phyloP scores from a whole-genome alignment of 2,888 invertebrate genomes.

The Nemotelus nigrinus region DNA sequence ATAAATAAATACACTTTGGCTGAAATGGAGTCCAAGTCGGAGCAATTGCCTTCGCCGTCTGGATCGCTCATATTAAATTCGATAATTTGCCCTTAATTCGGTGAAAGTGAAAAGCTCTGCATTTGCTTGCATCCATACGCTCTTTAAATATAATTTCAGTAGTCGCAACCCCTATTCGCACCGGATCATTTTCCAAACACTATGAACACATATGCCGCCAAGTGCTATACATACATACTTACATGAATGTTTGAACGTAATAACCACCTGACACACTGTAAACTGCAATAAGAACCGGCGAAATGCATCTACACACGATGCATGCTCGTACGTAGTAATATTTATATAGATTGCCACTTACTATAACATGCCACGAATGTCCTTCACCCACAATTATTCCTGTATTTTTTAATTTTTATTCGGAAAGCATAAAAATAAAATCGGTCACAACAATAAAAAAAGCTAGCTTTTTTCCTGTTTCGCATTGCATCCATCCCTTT shows the following conservation, averaged over 20 bases:
- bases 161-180: slow-evolving; percentile 9
- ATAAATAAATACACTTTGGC: slow-evolving; percentile 22
- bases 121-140: slow-evolving; percentile 17
- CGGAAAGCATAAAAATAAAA: slow-evolving; percentile 41
- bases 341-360: slow-evolving; percentile 27
- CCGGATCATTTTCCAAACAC: slow-evolving; percentile 10
- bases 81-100: slow-evolving; percentile 49
- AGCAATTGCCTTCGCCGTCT: slow-evolving; percentile 13
- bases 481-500: slow-evolving; percentile 1
- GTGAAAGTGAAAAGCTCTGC: slow-evolving; percentile 47
- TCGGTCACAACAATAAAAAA: slow-evolving; percentile 37
- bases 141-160: slow-evolving; percentile 43
- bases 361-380: slow-evolving; percentile 45
- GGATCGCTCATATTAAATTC: slow-evolving; percentile 47
- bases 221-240: slow-evolving; percentile 1
- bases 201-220: not conserved
- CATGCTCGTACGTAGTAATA: slow-evolving; percentile 11
- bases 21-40: slow-evolving; percentile 27
- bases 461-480: not conserved
- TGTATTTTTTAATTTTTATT: slow-evolving; percentile 47
- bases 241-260: slow-evolving; percentile 25
- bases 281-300: slow-evolving; percentile 34
- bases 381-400: slow-evolving; percentile 50
- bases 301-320: slow-evolving; percentile 27
- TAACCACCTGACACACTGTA: slow-evolving; percentile 39